Percentiles rank a stretch among this genome's conserved stretches.
phyloP scores from a whole-genome alignment of 2,113 vertebrate species.

The Leptobrachium ailaonicum region DNA sequence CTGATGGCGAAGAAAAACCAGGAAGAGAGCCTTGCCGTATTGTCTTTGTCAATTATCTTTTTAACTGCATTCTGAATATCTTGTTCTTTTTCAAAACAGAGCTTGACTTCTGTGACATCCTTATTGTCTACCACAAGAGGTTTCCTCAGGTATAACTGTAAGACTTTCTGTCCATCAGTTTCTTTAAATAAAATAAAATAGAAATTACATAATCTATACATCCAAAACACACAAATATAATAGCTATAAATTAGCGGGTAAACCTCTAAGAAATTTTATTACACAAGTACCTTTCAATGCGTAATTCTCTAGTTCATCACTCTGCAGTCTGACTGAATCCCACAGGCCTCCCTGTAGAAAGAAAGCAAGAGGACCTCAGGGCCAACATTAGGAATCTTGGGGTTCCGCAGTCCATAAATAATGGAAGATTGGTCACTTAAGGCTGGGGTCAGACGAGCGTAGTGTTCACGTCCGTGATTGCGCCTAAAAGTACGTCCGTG shows the following conservation, averaged over 20 bases:
- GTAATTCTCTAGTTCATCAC: conserved; percentile 68
- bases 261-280: not conserved
- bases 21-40: conserved; percentile 51
- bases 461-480: no score
- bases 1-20: not conserved
- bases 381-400: no score
- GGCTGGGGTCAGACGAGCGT: no score
- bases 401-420: no score
- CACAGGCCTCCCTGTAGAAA: conserved; percentile 74
- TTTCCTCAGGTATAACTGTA: conserved; percentile 65
- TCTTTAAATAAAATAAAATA: conserved; percentile 57
- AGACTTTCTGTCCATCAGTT: conserved; percentile 54
- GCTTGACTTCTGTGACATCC: conserved; percentile 68
- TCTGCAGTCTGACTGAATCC: conserved; percentile 75
- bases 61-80: conserved; percentile 58
- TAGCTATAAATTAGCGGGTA: not conserved
- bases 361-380: not conserved
- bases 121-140: conserved; percentile 62
- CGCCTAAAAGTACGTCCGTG: no score
- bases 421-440: no score
- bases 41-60: conserved; percentile 68
- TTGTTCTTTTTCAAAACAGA: conserved; percentile 71
- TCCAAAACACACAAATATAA: not conserved
- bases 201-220: not conserved
- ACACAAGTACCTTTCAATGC: conserved; percentile 64